Base-by-base conservation (phyloP, 2,888 invertebrate genomes). In the Caenorhabditis wallacei region DNA sequence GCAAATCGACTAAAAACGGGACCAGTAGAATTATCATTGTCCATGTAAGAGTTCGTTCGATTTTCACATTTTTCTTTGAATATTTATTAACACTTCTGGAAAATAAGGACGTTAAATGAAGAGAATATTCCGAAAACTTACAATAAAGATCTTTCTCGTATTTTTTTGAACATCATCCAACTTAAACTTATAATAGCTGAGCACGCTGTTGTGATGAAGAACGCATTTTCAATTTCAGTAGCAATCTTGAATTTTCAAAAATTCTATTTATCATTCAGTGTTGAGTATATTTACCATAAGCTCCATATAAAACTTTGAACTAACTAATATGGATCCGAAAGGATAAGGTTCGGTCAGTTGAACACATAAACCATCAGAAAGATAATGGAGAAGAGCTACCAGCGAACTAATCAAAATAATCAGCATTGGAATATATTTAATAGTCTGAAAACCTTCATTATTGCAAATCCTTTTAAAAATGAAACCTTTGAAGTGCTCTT, bases 201-300 rank as follows among this genome's bases (percentile, higher is more conserved):
- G 10, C 30, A 30, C 2, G 20, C 8, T 0, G 16, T 10, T 24
- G n/a, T 13, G 22, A 56, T 18, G 37, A 35, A n/a, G 20, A 20
- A 11, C 35, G 18, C 2, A 35, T 57, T 7, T n/a, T 30, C 16
- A 20, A 35, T n/a, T 18, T n/a, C 18, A 0, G 16, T 10, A 18
- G 35, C 7, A 18, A 48, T 18, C 57, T 57, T n/a, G n/a, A n/a
- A n/a, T n/a, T n/a, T n/a, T n/a, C n/a, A 20, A 53, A 53, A 51
- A 4, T 20, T 20, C 0, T 1, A 4, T 20, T 51, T 8, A 43
- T 43, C 13, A n/a, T n/a, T n/a, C n/a, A n/a, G n/a, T n/a, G n/a
- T n/a, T n/a, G n/a, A n/a, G n/a, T n/a, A n/a, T n/a, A n/a, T n/a
- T n/a, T n/a, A n/a, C n/a, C n/a, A n/a, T n/a, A n/a, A n/a, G n/a